Base-by-base conservation (phyloP, 2,888 invertebrate species). In the Kuschelorhynchus macadamiae region DNA sequence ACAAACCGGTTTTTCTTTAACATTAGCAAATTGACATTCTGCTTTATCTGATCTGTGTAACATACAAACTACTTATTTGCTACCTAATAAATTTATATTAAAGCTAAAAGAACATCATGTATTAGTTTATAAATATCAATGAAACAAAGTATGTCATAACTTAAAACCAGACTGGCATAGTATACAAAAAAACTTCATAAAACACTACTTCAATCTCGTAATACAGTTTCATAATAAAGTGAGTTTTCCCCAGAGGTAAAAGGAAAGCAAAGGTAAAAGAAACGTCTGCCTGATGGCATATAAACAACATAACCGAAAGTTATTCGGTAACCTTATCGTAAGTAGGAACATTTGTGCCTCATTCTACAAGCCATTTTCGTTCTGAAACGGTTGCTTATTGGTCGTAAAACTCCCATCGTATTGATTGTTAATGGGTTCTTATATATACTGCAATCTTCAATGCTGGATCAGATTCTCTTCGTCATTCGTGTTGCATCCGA, bases 351-450 rank as follows among this genome's bases (percentile, higher is more conserved):
- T 82, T 81, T 78, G 80, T 79, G 80, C 80, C 79, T 80, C 81
- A 80, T 81, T 81, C 79, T 80, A 81, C 81, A 81, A 79, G 81
- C 80, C 76, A 79, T 82, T 81, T 77, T 76, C 78, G 78, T 76
- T 78, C 76, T 73, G 70, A 72, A 83, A 83, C 81, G 79, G 81
- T 79, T 65, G 77, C 81, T 84, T 83, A 84, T 83, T 80, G 82
- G 80, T 80, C 81, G 81, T 83, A 82, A 84, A 84, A 83, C 81
- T 80, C 80, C 81, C 83, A 83, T 83, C 81, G 83, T 83, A 84
- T 84, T 83, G 84, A 84, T 84, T 83, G 82, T 81, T 80, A 83
- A 81, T 76, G 79, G 70, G 56, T 53, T 25, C 70, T 70, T 66
- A 63, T 63, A 62, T 59, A 65, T 64, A 52, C 69, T 65, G 55